Percentiles rank a stretch among this genome's conserved stretches.
phyloP scores from a whole-genome alignment of 2,888 invertebrate genomes.

The Polia nebulosa region DNA sequence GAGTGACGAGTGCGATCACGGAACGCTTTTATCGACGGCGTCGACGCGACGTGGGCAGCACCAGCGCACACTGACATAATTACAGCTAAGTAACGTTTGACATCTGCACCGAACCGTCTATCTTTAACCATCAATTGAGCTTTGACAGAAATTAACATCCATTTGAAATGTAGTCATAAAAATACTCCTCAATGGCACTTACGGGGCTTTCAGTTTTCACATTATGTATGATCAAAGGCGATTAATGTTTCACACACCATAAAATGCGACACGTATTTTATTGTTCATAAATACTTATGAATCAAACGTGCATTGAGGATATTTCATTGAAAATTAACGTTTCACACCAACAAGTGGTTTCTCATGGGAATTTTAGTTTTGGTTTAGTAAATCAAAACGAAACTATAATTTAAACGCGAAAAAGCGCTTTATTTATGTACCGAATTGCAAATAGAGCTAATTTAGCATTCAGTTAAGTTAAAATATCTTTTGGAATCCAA shows the following conservation, averaged over 20 bases:
- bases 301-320: slow-evolving; percentile 30
- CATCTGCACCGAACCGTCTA: slow-evolving; percentile 42
- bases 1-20: slow-evolving; percentile 52
- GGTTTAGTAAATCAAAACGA: slow-evolving; percentile 34
- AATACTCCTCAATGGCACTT: slow-evolving; percentile 5
- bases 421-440: slow-evolving; percentile 20
- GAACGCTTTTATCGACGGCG: slow-evolving; percentile 58
- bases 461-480: slow-evolving; percentile 28
- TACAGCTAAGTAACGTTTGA: slow-evolving; percentile 58
- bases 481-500: slow-evolving; percentile 40
- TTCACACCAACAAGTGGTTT: slow-evolving; percentile 47
- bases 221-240: slow-evolving; percentile 30
- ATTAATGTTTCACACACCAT: slow-evolving; percentile 39
- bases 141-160: slow-evolving; percentile 36
- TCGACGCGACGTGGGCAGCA: slow-evolving; percentile 29
- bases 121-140: slow-evolving; percentile 30
- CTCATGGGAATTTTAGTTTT: slow-evolving; percentile 42
- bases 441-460: slow-evolving; percentile 17
- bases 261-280: slow-evolving; percentile 37
- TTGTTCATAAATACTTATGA: slow-evolving; percentile 37
- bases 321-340: slow-evolving; percentile 19
- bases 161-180: slow-evolving; percentile 33
- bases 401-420: slow-evolving; percentile 21
- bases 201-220: slow-evolving; percentile 21
- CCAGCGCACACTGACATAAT: slow-evolving; percentile 51